Base-by-base conservation (phyloP, 2,797 vertebrate species). In the Iguana delicatissima region DNA sequence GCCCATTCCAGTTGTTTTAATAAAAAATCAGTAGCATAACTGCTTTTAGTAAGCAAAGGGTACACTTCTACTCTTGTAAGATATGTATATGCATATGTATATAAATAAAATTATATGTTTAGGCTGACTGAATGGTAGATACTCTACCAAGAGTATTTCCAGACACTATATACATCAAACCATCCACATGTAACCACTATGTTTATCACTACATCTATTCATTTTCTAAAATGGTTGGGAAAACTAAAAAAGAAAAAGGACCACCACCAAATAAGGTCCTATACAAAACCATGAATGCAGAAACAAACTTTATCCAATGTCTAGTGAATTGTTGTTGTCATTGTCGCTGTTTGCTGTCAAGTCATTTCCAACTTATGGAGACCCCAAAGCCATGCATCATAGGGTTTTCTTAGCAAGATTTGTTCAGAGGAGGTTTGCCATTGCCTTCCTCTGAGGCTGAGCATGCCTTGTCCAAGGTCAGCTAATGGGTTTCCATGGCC, bases 1-100 rank as follows among this genome's bases (percentile, higher is more conserved):
- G 42, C 42, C 42, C 4, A 46, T 46, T 85, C 91, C 76, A 77
- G 72, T 10, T 91, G 59, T 20, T 13, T 92, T 94, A 89, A 32
- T 79, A 4, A 46, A n/a, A 92, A 74, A 50, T 2, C 57, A 62
- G 2, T 67, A 90, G 72, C 18, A 89, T 73, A 42, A 76, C 52
- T 88, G 12, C 29, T 80, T 6, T 46, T 1, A 79, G 76, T 20
- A 93, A 87, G 91, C 32, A 88, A 83, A 81, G 52, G 80, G 80
- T 89, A 46, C 86, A 88, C 83, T 57, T 0, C n/a, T 1, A 74
- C 10, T 35, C 12, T 55, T 81, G 50, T 55, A 55, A 55, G 29
- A 29, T 32, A 80, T 46, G 14, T 46, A 46, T 46, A 42, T 42
- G 42, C 3, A 42, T 42, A 46, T 46, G 42, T 46, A 46, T 46